These are phyloP conservation scores for Eupithecia exiguata DNA, from an alignment of 2,888 invertebrate genomes.

Conservation along the genomic window DNA sequence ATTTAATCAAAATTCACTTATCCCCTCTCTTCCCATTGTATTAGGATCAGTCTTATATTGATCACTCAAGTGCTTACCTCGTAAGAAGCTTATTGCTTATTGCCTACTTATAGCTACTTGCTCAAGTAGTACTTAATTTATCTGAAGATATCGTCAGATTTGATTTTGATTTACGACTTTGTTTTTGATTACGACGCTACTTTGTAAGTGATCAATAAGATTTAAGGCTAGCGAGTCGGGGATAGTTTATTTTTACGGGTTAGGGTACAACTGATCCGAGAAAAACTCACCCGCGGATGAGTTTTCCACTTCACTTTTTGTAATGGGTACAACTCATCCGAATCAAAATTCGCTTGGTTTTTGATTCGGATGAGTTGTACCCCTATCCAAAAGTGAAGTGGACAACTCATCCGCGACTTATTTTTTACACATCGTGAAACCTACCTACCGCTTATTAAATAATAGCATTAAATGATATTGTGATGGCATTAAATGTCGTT, in stretches of 20 bases:
- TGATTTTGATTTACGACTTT: not conserved
- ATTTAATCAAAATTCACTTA: constrained; percentile 37
- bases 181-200: not conserved
- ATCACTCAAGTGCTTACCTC: constrained; percentile 23
- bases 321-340: too few species aligned
- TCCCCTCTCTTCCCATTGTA: constrained; percentile 38
- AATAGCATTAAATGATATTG: too few species aligned
- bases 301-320: too few species aligned
- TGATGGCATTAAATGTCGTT: too few species aligned
- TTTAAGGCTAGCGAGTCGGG: not conserved
- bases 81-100: constrained; percentile 13
- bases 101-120: not conserved
- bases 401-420: too few species aligned
- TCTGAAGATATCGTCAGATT: constrained; percentile 4
- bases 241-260: not conserved
- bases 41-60: constrained; percentile 38
- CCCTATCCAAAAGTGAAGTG: too few species aligned
- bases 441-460: too few species aligned
- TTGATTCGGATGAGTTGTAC: too few species aligned
- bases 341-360: too few species aligned
- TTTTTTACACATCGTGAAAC: too few species aligned
- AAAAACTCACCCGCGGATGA: too few species aligned
- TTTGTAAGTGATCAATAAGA: not conserved
- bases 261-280: too few species aligned
- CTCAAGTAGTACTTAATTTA: constrained; percentile 10